Conservation (phyloP, 1,140 invertebrate genomes). For the Drosophila kohkoa region DNA sequence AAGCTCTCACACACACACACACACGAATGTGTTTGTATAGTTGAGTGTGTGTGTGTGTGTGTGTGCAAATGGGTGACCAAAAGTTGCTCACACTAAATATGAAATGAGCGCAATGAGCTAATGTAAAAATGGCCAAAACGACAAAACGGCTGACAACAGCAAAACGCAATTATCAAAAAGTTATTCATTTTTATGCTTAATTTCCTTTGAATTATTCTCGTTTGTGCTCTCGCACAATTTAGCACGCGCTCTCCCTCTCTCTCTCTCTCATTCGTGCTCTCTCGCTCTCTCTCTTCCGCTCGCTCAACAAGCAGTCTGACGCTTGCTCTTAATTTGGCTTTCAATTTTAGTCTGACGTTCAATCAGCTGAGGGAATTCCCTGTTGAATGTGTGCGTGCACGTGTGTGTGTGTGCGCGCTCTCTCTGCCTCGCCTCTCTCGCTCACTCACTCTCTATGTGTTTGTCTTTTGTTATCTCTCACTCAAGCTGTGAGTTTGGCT, state of each 20-base stretch:
- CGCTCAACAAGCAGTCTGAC: neutral
- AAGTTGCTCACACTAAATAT: slow-evolving; percentile 33
- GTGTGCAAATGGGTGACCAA: slow-evolving; percentile 22
- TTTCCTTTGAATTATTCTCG: slow-evolving; percentile 69
- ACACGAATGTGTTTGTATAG: neutral
- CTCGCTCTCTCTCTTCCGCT: slow-evolving; percentile 9
- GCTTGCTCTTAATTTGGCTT: slow-evolving; percentile 38
- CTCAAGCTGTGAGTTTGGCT: slow-evolving; percentile 29
- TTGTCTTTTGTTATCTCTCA: slow-evolving; percentile 29
- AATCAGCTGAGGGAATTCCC: slow-evolving; percentile 52
- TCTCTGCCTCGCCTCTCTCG: neutral
- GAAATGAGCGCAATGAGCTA: slow-evolving; percentile 11
- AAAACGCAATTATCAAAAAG: slow-evolving; percentile 69
- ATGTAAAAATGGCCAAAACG: slow-evolving; percentile 46
- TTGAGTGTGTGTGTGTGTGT: slow-evolving; percentile 10
- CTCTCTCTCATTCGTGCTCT: slow-evolving; percentile 1
- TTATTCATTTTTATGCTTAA: slow-evolving; percentile 81
- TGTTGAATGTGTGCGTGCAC: slow-evolving; percentile 29
- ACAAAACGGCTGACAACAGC: slow-evolving; percentile 62
- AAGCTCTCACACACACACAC: slow-evolving; percentile 20
- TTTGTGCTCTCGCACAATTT: slow-evolving; percentile 8
- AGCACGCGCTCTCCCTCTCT: neutral
- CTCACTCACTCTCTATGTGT: neutral
- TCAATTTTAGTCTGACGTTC: slow-evolving; percentile 51
- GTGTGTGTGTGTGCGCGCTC: neutral